These are phyloP conservation scores for Xanthorhoe designata DNA, from an alignment of 2,888 invertebrate genomes.

Conservation along the genomic window DNA sequence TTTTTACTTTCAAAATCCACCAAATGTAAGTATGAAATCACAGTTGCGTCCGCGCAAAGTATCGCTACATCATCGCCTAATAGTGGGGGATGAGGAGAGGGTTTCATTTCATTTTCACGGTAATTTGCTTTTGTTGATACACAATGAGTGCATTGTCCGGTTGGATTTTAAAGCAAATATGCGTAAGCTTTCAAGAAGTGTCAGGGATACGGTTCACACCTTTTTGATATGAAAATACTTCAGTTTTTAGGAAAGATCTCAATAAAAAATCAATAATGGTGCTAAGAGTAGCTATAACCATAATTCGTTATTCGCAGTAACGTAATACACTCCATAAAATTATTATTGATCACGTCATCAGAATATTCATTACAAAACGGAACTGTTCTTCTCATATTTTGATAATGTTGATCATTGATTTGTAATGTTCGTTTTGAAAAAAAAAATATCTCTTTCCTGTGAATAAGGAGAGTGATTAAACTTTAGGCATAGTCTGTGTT, in stretches of 20 bases:
- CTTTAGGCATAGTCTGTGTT: too few relatives aligned
- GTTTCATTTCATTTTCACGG: slow-evolving; percentile 84
- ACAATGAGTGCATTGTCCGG: slow-evolving; percentile 77
- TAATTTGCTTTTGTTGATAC: slow-evolving; percentile 79
- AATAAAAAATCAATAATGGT: too few relatives aligned
- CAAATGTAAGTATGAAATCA: slow-evolving; percentile 63
- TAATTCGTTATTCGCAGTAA: too few relatives aligned
- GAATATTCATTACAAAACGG: not conserved
- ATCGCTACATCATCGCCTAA: slow-evolving; percentile 84
- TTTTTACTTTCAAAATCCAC: slow-evolving; percentile 48
- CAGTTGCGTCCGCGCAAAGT: slow-evolving; percentile 76
- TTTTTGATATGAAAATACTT: slow-evolving; percentile 52
- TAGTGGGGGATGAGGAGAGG: slow-evolving; percentile 81
- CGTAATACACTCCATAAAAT: too few relatives aligned
- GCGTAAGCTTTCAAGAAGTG: slow-evolving; percentile 68
- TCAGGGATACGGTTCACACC: slow-evolving; percentile 74
- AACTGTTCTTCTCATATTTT: slow-evolving; percentile 4
- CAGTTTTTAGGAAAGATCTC: not conserved
- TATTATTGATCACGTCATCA: not conserved
- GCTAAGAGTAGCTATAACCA: too few relatives aligned
- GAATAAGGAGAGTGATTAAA: too few relatives aligned
- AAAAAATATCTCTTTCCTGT: too few relatives aligned
- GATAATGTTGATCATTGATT: not conserved
- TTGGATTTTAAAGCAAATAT: slow-evolving; percentile 82
- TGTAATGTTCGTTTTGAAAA: too few relatives aligned